Percentiles rank a stretch among this genome's conserved stretches.
Evolutionary conservation across 2,888 invertebrate species (phyloP).

Genomic region (Sepioteuthis lessoniana): DNA sequence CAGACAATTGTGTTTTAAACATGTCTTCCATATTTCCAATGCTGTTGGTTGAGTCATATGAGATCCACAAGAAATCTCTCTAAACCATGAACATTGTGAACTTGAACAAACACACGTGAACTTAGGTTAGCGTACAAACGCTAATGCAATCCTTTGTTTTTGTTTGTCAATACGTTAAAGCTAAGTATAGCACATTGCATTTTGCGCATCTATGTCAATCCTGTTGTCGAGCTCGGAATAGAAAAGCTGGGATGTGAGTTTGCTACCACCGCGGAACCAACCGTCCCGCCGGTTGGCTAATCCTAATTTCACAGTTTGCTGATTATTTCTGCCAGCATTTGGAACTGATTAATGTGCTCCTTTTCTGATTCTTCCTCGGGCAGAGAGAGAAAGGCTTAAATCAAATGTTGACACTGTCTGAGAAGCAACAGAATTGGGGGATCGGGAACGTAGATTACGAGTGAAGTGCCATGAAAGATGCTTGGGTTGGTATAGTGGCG

Average conservation of each 20-base stretch:
- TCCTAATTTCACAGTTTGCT: conserved; percentile 18
- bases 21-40: too few relatives aligned
- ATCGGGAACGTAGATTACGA: background rate
- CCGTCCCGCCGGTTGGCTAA: background rate
- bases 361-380: background rate
- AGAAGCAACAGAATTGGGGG: background rate
- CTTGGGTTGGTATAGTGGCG: background rate
- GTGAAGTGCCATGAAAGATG: background rate
- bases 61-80: too few relatives aligned
- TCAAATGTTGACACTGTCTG: background rate
- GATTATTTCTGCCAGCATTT: background rate
- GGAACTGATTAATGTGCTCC: conserved; percentile 2
- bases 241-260: too few relatives aligned
- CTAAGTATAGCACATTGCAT: background rate
- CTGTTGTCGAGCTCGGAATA: background rate
- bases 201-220: background rate
- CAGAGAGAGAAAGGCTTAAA: background rate
- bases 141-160: background rate
- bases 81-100: background rate
- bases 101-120: background rate
- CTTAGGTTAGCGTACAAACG: background rate
- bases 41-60: too few relatives aligned
- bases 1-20: too few relatives aligned
- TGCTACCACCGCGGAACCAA: background rate
- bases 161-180: background rate